These are phyloP conservation scores for Meloidogyne floridensis DNA, from an alignment of 1,140 invertebrate species.

Conservation along the genomic window DNA sequence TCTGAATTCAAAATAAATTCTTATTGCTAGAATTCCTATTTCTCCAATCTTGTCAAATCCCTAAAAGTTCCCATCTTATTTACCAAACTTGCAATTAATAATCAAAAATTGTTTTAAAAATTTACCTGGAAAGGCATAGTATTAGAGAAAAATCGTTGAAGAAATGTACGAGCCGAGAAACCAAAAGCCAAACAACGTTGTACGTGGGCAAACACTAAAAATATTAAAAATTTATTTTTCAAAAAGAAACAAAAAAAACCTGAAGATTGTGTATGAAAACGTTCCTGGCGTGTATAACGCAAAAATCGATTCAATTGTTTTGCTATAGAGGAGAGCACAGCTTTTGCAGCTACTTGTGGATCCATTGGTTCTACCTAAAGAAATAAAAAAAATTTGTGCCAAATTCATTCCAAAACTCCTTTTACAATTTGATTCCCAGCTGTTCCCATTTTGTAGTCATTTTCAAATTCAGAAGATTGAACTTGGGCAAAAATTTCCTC, in stretches of 20 bases:
- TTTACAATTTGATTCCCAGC: constrained; percentile 35
- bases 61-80: too few species aligned
- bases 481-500: constrained; percentile 54
- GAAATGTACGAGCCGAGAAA: constrained; percentile 52
- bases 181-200: constrained; percentile 46
- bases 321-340: constrained; percentile 43
- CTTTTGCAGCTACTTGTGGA: constrained; percentile 34
- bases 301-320: constrained; percentile 45
- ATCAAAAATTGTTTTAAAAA: background rate
- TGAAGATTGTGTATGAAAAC: constrained; percentile 17
- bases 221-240: background rate
- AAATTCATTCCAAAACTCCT: background rate
- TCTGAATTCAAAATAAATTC: too few species aligned
- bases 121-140: constrained; percentile 15
- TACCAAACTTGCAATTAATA: too few species aligned
- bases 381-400: background rate
- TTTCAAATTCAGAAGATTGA: constrained; percentile 25
- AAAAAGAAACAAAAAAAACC: background rate
- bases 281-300: constrained; percentile 34
- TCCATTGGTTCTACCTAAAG: constrained; percentile 44
- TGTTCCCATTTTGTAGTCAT: background rate
- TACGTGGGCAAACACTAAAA: constrained; percentile 34
- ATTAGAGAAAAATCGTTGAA: constrained; percentile 44
- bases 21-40: too few species aligned
- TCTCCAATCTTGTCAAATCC: too few species aligned